Percentiles rank a stretch among this genome's conserved stretches.
Conservation (phyloP, 2,797 vertebrate genomes). For the Falco naumanni region DNA sequence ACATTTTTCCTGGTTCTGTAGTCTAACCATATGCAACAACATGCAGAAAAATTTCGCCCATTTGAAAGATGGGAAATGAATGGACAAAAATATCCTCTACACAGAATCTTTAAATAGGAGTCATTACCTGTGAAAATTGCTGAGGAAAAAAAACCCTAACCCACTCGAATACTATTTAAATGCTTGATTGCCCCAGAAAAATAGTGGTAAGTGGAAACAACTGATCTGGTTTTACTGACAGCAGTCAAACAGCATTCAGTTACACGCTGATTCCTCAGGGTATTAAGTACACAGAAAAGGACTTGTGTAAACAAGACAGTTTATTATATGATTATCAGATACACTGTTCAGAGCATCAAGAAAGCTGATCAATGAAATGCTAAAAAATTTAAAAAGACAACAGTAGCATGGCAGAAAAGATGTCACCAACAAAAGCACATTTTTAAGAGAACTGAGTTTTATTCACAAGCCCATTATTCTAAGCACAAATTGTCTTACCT, state of each 20-base stretch:
- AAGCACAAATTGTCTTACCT: not conserved
- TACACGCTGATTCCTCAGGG: not conserved
- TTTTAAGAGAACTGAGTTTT: not conserved
- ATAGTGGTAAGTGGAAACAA: not conserved
- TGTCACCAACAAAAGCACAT: not conserved
- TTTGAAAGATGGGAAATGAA: conserved; percentile 22
- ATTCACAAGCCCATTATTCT: not conserved
- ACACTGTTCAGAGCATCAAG: not conserved
- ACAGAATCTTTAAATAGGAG: conserved; percentile 29
- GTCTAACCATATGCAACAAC: not conserved
- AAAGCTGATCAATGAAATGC: not conserved
- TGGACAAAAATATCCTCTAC: conserved; percentile 21
- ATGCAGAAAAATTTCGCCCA: not conserved
- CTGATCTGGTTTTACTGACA: conserved; percentile 28
- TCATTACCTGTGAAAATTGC: conserved; percentile 17
- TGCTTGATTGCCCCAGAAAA: conserved; percentile 32
- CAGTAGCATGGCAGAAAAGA: not conserved
- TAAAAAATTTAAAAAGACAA: not conserved
- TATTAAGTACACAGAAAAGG: not conserved
- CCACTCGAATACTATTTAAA: not conserved
- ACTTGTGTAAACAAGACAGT: not conserved
- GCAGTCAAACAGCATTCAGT: not conserved
- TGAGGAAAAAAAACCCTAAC: not conserved
- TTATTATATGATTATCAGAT: not conserved
- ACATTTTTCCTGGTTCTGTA: not conserved